Percentiles rank a stretch among this genome's conserved stretches.
Evolutionary conservation across 2,888 invertebrate species (phyloP).

Genomic region (Catocala sponsa): DNA sequence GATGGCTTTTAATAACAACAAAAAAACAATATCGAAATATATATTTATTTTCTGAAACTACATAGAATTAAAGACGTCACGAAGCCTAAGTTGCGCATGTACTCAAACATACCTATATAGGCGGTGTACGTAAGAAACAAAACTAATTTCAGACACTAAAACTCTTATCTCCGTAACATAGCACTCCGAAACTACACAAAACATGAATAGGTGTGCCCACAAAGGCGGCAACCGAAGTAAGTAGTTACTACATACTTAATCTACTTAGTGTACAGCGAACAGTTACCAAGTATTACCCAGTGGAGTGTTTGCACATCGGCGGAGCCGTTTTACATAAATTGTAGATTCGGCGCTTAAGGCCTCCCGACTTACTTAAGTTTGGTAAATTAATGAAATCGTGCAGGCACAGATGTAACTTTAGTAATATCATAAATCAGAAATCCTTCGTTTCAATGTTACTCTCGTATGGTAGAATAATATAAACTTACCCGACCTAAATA

Average conservation of each 20-base stretch:
- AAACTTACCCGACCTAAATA: too few species aligned
- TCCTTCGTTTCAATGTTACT: slow-evolving; percentile 28
- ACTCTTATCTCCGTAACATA: not conserved
- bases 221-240: slow-evolving; percentile 40
- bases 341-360: slow-evolving; percentile 55
- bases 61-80: too few species aligned
- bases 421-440: slow-evolving; percentile 46
- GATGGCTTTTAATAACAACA: too few species aligned
- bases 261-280: slow-evolving; percentile 69
- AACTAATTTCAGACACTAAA: too few species aligned
- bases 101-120: not conserved
- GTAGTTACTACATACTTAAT: slow-evolving; percentile 68
- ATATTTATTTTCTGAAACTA: too few species aligned
- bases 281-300: slow-evolving; percentile 68
- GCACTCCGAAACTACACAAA: slow-evolving; percentile 6
- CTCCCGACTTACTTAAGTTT: slow-evolving; percentile 55
- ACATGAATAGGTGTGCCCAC: slow-evolving; percentile 34
- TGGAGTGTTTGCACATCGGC: slow-evolving; percentile 72
- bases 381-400: slow-evolving; percentile 58
- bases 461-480: not conserved
- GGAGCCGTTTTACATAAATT: slow-evolving; percentile 82
- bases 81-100: too few species aligned
- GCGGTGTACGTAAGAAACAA: not conserved
- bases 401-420: slow-evolving; percentile 46
- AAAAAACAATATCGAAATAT: too few species aligned